Conservation (phyloP, 2,888 invertebrate species). For the Cryptus armator region DNA sequence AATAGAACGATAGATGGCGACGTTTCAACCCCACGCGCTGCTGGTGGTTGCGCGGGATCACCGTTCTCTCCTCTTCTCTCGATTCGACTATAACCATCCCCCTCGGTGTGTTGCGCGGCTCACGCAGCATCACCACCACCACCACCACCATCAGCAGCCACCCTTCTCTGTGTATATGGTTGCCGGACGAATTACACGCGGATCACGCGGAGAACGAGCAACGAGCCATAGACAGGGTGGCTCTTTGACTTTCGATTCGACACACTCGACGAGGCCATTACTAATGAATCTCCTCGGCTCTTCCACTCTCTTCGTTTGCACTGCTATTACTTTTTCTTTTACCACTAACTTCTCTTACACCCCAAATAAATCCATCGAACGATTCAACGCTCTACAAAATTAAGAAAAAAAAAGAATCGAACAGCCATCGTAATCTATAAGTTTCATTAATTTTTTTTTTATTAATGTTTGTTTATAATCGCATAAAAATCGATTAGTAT, state of each 20-base stretch:
- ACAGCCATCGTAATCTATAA: too few species aligned
- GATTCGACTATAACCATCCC: conserved; percentile 15
- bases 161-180: conserved; percentile 56
- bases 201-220: conserved; percentile 75
- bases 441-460: too few species aligned
- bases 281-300: conserved; percentile 64
- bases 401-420: too few species aligned
- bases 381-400: too few species aligned
- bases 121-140: conserved; percentile 3
- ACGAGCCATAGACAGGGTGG: conserved; percentile 55
- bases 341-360: not conserved
- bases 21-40: conserved; percentile 76
- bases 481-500: too few species aligned
- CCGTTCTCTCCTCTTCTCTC: conserved; percentile 61
- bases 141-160: conserved; percentile 31
- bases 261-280: conserved; percentile 78
- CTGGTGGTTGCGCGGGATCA: conserved; percentile 57
- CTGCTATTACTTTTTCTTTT: conserved; percentile 52
- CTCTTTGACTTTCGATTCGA: conserved; percentile 82
- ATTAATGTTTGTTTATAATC: too few species aligned
- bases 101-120: conserved; percentile 5
- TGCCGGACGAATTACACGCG: conserved; percentile 82
- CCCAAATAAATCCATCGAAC: too few species aligned
- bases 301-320: conserved; percentile 38
- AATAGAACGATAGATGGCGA: conserved; percentile 85